phyloP scores from a whole-genome alignment of 2,888 invertebrate genomes.

The Eumacrocentrus americanus region DNA sequence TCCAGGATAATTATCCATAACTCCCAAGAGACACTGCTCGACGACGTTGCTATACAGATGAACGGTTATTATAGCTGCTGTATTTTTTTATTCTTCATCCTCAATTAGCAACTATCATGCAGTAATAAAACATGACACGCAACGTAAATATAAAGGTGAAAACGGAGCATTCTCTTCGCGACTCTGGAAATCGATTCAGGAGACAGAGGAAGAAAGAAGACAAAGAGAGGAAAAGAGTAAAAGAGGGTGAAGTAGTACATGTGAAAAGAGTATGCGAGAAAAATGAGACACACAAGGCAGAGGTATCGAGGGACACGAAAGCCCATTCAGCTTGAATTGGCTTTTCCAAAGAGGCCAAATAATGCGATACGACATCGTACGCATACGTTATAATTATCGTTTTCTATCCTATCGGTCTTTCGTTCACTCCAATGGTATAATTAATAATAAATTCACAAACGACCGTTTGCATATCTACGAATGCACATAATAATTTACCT shows the following conservation, averaged over 20 bases:
- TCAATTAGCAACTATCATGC: constrained; percentile 61
- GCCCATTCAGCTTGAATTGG: constrained; percentile 41
- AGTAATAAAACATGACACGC: constrained; percentile 59
- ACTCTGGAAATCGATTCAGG: constrained; percentile 13
- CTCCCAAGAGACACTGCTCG: constrained; percentile 19
- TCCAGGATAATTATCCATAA: background rate
- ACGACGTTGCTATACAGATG: no score
- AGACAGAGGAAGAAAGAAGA: no score
- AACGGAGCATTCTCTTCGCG: background rate
- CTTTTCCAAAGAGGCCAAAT: constrained; percentile 48
- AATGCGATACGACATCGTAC: constrained; percentile 53
- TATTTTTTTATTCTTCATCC: constrained; percentile 57
- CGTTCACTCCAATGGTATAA: no score
- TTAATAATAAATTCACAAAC: constrained; percentile 25
- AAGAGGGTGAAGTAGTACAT: constrained; percentile 5
- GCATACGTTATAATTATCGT: constrained; percentile 52
- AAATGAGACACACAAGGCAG: constrained; percentile 13
- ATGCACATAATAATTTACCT: constrained; percentile 15
- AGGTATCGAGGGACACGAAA: constrained; percentile 26
- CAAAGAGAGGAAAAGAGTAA: constrained; percentile 15
- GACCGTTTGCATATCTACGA: constrained; percentile 20
- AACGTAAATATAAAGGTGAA: constrained; percentile 19
- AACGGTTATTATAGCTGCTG: constrained; percentile 57
- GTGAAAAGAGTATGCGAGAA: constrained; percentile 4
- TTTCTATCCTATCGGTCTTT: constrained; percentile 19